Evolutionary conservation across 2,888 invertebrate species (phyloP).

Genomic region (Trileptium ribeirensis): DNA sequence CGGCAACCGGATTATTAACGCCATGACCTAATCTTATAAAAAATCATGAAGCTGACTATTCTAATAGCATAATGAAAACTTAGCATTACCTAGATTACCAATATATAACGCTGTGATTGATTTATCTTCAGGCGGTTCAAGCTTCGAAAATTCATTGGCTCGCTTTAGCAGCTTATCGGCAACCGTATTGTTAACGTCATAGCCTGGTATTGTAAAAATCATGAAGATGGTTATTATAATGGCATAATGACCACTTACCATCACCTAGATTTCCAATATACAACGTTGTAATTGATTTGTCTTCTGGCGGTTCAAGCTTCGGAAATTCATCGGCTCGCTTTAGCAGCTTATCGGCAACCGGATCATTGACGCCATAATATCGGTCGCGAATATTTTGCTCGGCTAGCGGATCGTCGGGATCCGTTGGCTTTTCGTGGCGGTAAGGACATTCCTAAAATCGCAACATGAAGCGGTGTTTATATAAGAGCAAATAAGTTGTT

Average conservation of each 20-base stretch:
- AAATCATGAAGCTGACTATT: too few relatives aligned
- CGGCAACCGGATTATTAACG: slow-evolving; percentile 88
- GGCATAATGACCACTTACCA: too few relatives aligned
- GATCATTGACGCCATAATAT: slow-evolving; percentile 89
- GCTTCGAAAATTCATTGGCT: slow-evolving; percentile 86
- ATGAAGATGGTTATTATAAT: too few relatives aligned
- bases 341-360: slow-evolving; percentile 86
- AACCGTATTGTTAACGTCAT: slow-evolving; percentile 89
- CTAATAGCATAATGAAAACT: too few relatives aligned
- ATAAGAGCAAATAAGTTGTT: too few relatives aligned
- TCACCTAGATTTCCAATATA: slow-evolving; percentile 94
- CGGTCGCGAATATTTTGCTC: slow-evolving; percentile 90
- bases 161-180: slow-evolving; percentile 83
- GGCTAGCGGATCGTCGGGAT: slow-evolving; percentile 89
- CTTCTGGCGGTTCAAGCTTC: slow-evolving; percentile 87
- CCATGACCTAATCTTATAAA: too few relatives aligned
- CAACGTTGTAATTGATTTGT: slow-evolving; percentile 86
- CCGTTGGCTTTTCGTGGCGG: slow-evolving; percentile 86
- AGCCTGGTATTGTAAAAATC: too few relatives aligned
- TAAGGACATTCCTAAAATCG: slow-evolving; percentile 29
- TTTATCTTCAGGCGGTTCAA: slow-evolving; percentile 86
- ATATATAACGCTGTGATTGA: slow-evolving; percentile 92
- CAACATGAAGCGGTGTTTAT: too few relatives aligned
- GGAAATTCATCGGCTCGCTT: slow-evolving; percentile 85
- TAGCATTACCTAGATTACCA: slow-evolving; percentile 77